Percentiles rank a stretch among this genome's conserved stretches.
These are phyloP conservation scores for Triplophysa dalaica DNA, from an alignment of 2,113 vertebrate species.

Conservation along the genomic window DNA sequence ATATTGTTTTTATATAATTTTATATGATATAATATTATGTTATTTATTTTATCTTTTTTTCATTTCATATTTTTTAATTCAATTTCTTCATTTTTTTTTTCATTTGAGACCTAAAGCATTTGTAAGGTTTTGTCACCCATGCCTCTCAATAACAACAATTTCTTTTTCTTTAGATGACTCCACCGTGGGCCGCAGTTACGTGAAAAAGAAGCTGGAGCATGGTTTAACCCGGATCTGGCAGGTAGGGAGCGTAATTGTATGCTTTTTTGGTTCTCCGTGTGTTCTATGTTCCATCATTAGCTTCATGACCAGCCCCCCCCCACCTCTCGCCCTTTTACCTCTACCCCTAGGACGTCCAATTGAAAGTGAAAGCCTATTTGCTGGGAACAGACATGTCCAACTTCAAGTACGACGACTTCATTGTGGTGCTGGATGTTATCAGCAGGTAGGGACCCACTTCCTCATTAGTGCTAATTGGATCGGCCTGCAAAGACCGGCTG, in stretches of 20 bases:
- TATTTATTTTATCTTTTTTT: no score
- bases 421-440: constrained; percentile 95
- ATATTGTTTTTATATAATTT: no score
- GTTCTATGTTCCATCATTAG: not conserved
- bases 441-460: constrained; percentile 81
- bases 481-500: constrained; percentile 20
- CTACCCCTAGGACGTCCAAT: constrained; percentile 86
- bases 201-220: constrained; percentile 98
- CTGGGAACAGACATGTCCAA: constrained; percentile 97
- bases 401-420: constrained; percentile 99
- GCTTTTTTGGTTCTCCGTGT: not conserved
- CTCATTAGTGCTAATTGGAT: constrained; percentile 58
- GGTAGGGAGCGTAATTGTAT: constrained; percentile 68
- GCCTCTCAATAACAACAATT: constrained; percentile 12
- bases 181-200: constrained; percentile 89
- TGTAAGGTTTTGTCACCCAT: not conserved
- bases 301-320: not conserved
- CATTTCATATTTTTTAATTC: no score
- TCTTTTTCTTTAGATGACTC: constrained; percentile 58
- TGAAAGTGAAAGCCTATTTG: constrained; percentile 97
- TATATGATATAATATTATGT: no score
- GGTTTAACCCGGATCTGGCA: constrained; percentile 97
- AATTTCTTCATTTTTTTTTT: no score
- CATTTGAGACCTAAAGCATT: not conserved
- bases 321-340: not conserved